Conservation (phyloP, 2,888 invertebrate species). For the Tiliacea citrago region DNA sequence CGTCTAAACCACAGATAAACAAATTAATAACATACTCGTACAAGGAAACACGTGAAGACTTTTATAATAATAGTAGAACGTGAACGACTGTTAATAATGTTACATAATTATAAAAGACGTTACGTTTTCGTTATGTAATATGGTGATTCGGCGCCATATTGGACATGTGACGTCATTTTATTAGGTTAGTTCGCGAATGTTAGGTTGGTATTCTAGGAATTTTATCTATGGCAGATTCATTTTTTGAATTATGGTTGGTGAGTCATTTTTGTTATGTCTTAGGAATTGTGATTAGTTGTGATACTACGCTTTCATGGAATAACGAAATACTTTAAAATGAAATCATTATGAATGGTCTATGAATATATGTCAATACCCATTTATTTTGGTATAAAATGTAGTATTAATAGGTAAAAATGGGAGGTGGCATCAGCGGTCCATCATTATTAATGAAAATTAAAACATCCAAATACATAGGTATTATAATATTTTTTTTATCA, state of each 20-base stretch:
- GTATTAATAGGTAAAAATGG: background rate
- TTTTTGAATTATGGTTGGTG: slow-evolving; percentile 39
- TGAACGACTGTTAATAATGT: slow-evolving; percentile 48
- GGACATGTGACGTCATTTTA: slow-evolving; percentile 52
- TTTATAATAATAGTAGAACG: slow-evolving; percentile 41
- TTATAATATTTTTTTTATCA: background rate
- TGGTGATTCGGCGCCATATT: slow-evolving; percentile 51
- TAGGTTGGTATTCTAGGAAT: slow-evolving; percentile 40
- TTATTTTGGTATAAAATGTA: background rate
- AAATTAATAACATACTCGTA: slow-evolving; percentile 22
- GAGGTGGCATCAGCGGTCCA: background rate
- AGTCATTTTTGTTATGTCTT: slow-evolving; percentile 38
- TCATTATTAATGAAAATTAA: background rate
- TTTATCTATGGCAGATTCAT: slow-evolving; percentile 33
- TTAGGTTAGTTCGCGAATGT: slow-evolving; percentile 16
- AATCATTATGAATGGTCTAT: background rate
- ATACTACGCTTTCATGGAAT: slow-evolving; percentile 5
- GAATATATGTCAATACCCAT: background rate
- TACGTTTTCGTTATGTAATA: slow-evolving; percentile 61
- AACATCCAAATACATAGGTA: no score
- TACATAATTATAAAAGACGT: slow-evolving; percentile 52
- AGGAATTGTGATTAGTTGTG: background rate
- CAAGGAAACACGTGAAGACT: slow-evolving; percentile 55
- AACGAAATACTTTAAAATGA: background rate
- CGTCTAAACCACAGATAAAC: slow-evolving; percentile 39